Base-by-base conservation (phyloP, 1,140 invertebrate genomes). In the Drosophila auraria region DNA sequence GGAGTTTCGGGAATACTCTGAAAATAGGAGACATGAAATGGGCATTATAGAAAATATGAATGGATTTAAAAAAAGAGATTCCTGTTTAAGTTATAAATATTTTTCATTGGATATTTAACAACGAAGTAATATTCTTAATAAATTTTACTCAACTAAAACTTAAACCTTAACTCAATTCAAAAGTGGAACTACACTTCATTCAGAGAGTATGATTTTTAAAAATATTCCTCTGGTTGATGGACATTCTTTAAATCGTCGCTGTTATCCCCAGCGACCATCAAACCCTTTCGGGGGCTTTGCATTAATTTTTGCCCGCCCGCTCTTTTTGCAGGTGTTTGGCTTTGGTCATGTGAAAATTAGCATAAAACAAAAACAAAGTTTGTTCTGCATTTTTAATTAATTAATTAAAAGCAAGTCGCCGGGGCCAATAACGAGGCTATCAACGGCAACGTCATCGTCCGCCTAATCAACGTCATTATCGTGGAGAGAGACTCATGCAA, bases 381-480 rank as follows among this genome's bases (percentile, higher is more conserved):
- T 51, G 70, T 49, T 76, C 62, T 73, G 89, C 80, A 91, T 91
- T 91, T 91, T 91, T 86, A 91, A 91, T 91, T 91, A 91, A 91
- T 91, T 91, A 91, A 91, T 91, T 91, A 91, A 74, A 91, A 75
- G 77, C 72, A 44, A 91, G 78, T 78, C 68, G 80, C 14, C 58
- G 59, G 69, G 76, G 68, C 71, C 84, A 91, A 86, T 91, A 90
- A 90, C 82, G 78, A 90, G 78, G 81, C 84, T 86, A 90, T 90
- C 86, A 90, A 90, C 86, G 71, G 68, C 68, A 65, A 70, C 69
- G 62, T 66, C 69, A 81, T 68, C 63, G 59, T 68, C 60, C 56
- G 82, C 64, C 81, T 90, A 81, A 89, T 89, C 84, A 89, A 84
- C 84, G 78, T 78, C 60, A 81, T 82, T 78, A 83, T 80, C 78